Evolutionary conservation across 2,797 vertebrate species (phyloP).

Genomic region (Florisuga fusca): DNA sequence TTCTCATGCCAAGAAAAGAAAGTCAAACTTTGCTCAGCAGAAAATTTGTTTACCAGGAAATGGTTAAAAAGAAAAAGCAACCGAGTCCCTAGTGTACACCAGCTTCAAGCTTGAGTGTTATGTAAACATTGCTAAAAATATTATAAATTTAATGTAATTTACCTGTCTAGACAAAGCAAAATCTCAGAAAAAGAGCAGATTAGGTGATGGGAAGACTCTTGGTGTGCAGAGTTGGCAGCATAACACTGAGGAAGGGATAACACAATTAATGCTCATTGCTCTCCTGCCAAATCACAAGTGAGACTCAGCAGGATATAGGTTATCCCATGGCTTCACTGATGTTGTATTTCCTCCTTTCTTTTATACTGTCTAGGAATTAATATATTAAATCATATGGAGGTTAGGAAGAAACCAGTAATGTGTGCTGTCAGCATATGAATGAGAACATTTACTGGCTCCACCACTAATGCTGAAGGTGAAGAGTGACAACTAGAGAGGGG

Average conservation of each 20-base stretch:
- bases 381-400: neutral
- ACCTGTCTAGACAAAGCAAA: neutral
- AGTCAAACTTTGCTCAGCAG: neutral
- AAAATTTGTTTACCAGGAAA: neutral
- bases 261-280: neutral
- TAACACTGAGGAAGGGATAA: neutral
- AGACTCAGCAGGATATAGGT: neutral
- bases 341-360: neutral
- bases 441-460: neutral
- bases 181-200: neutral
- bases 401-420: neutral
- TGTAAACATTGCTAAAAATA: neutral
- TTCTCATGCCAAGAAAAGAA: neutral
- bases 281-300: neutral
- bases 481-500: neutral
- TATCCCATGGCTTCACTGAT: neutral
- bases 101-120: neutral
- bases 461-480: neutral
- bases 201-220: neutral
- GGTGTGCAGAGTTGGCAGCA: neutral
- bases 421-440: neutral
- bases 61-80: neutral
- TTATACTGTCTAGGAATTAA: neutral
- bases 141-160: neutral
- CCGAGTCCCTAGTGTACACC: neutral